These are phyloP conservation scores for Leuctra nigra DNA, from an alignment of 2,888 invertebrate genomes.

Conservation along the genomic window DNA sequence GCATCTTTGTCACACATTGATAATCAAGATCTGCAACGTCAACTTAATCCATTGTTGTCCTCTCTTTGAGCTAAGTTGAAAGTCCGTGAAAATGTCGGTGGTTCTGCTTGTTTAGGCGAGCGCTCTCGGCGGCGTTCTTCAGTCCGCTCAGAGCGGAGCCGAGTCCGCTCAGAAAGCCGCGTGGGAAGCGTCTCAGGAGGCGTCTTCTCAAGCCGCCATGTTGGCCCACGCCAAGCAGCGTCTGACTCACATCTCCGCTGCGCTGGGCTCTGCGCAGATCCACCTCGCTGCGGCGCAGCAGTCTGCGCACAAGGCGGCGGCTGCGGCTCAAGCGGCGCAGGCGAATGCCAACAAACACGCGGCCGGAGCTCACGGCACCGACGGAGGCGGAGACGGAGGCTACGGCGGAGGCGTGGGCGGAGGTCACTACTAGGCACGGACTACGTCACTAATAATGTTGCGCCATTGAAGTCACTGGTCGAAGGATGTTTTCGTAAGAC, in stretches of 20 bases:
- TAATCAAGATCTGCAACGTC: no score
- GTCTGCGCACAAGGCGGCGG: background rate
- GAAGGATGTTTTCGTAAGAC: no score
- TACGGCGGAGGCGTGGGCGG: no score
- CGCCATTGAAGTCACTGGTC: no score
- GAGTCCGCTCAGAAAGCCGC: background rate
- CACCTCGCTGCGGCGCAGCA: constrained; percentile 4
- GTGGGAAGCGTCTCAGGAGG: background rate
- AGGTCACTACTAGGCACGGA: no score
- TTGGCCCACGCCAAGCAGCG: constrained; percentile 4
- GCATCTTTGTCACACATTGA: no score
- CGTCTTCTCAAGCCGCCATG: constrained; percentile 1
- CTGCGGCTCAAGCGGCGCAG: constrained; percentile 3
- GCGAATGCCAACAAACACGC: constrained; percentile 5
- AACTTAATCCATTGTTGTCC: no score
- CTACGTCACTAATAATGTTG: no score
- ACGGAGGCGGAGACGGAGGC: background rate
- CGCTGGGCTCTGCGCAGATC: background rate
- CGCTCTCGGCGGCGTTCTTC: background rate
- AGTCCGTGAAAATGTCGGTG: background rate
- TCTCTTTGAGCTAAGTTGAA: no score
- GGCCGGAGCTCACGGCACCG: background rate
- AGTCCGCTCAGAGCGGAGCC: background rate
- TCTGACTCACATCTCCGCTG: background rate
- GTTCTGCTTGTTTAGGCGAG: background rate